Conservation (phyloP, 1,140 invertebrate genomes). For the Frieseomelitta varia region DNA sequence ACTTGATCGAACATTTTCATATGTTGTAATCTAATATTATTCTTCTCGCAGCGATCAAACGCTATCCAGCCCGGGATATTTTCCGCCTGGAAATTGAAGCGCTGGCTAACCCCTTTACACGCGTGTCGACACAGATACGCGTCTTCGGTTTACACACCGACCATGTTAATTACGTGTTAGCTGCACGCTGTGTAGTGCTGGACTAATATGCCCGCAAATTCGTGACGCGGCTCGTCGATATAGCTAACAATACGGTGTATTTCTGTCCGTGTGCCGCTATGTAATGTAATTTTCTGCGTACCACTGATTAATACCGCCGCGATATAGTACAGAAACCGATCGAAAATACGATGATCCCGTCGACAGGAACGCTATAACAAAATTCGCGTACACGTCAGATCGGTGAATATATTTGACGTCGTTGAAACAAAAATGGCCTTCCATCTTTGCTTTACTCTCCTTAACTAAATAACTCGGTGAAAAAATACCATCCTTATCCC, state of each 20-base stretch:
- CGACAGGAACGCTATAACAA: background rate
- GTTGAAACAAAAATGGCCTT: background rate
- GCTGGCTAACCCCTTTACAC: background rate
- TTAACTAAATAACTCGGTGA: background rate
- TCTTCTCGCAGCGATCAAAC: background rate
- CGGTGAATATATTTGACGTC: background rate
- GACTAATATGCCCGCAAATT: conserved; percentile 40
- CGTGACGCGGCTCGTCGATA: conserved; percentile 17
- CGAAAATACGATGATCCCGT: background rate
- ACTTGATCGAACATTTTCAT: too few relatives aligned
- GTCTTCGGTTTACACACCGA: conserved; percentile 31
- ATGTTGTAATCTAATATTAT: background rate
- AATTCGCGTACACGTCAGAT: background rate
- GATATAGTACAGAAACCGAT: too few relatives aligned
- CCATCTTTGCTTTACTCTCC: background rate
- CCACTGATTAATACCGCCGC: conserved; percentile 4
- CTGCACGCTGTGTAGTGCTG: conserved; percentile 28
- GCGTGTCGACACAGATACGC: background rate
- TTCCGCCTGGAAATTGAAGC: conserved; percentile 1
- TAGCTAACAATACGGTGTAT: background rate
- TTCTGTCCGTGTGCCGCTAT: background rate
- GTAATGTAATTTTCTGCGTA: background rate
- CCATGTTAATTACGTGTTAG: conserved; percentile 35
- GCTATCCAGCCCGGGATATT: too few relatives aligned
- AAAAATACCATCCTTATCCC: background rate